Evolutionary conservation across 1,140 invertebrate genomes (phyloP), one percentile per base, ranked within the genome.

Genomic region (Magallana ariakensis): DNA sequence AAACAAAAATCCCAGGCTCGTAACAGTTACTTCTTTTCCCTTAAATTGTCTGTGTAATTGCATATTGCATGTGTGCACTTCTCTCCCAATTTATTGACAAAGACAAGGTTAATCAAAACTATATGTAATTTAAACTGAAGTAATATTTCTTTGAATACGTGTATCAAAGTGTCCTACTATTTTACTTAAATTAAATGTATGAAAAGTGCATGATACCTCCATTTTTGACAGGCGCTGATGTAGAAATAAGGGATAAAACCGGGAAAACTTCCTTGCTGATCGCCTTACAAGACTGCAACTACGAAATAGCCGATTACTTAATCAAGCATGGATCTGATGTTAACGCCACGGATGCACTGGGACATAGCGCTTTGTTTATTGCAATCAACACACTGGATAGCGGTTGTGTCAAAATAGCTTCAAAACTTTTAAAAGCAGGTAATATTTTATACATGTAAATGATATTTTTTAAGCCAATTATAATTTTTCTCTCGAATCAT

Each of bases 311-410:
- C 11, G 56, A 83, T 10, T 83, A 83, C 22, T 26, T 83, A 19
- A 83, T 83, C n/a, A 83, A 22, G 56, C 53, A 83, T 26, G 81
- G 81, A 83, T 56, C 53, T 56, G 81, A 83, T 54, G 81, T 83
- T 19, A 83, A 83, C 56, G 81, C 56, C 16, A 57, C 56, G 15
- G 81, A 83, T 83, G n/a, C 54, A 13, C 56, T 83, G 4, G 81
- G 81, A 56, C 81, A 56, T 10, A 83, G 54, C 19, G 81, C 81
- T 4, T 16, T 83, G 11, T 83, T 83, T n/a, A 83, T 83, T 22
- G 53, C 54, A 9, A 57, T 83, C 16, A 83, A 83, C 54, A 55
- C 53, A 3, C 26, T 83, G 11, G 54, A 83, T 11, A 57, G 19
- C 22, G 56, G 56, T n/a, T 83, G 81, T 83, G 53, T 56, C n/a